Evolutionary conservation across 2,888 invertebrate species (phyloP), one percentile per base, ranked within the genome.

Genomic region (Pseudoips prasinana): DNA sequence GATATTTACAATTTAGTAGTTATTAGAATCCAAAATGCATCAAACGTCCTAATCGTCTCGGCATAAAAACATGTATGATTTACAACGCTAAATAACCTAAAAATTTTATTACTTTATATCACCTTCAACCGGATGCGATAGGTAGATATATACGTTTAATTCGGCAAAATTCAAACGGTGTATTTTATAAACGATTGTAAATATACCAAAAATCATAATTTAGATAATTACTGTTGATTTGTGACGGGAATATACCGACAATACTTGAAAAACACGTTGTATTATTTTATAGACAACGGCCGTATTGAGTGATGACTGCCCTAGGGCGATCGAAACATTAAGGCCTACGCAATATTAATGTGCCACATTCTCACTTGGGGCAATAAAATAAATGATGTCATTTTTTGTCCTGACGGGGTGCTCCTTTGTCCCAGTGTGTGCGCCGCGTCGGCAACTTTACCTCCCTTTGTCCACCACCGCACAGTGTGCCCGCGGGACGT

Each of bases 371-470:
- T 83, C 85, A 82, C 84, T 79, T 82, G 71, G 58, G 68, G 85
- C 84, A 83, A 87, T 88, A 86, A 87, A 85, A 88, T 88, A 86
- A 87, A 88, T 87, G 87, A 87, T 84, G 85, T 86, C 82, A 87
- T 87, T 87, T 87, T 87, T 87, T 87, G 86, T 85, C 74, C 67
- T 69, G 66, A 61, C 74, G 70, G 80, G 79, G 78, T 67, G 72
- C 67, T 65, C 64, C 70, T 83, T 84, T 78, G 79, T 77, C 73
- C 81, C 77, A 66, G 60, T 66, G 71, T 73, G 71, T 55, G 42
- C 51, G 59, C 72, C 71, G 73, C 64, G 67, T 66, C 80, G 79
- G 77, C 69, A 70, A 67, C 70, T 67, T 73, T 67, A 57, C 69
- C 58, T 66, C 58, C 55, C 73, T 76, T 83, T 80, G 71, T 76